Evolutionary conservation across 53 echinoderm and acorn worm genomes (phyloP).

Genomic region (Hippasteria phrygiana): DNA sequence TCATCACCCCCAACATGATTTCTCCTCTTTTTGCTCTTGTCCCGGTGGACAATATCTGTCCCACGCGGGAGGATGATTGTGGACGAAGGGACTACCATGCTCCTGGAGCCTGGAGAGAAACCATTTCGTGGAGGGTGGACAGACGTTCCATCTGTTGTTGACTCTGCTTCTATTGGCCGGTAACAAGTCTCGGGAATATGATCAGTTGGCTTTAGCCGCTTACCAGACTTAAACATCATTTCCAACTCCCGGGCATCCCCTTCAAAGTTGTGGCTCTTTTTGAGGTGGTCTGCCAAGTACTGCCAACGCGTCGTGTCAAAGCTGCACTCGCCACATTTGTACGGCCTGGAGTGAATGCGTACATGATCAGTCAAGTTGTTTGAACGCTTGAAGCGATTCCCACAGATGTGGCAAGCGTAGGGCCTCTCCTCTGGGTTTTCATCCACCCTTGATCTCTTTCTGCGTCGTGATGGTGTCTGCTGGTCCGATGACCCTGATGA

Average conservation of each 20-base stretch:
- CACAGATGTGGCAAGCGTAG: conserved; percentile 95
- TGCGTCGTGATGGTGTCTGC: conserved; percentile 15
- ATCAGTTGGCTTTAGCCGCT: conserved; percentile 95
- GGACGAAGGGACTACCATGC: conserved; percentile 45
- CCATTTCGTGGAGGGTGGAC: conserved; percentile 50
- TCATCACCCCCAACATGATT: conserved; percentile 21
- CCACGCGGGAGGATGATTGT: conserved; percentile 45
- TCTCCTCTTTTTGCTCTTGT: conserved; percentile 17
- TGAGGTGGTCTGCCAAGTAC: conserved; percentile 94
- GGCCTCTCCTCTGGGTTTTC: conserved; percentile 83
- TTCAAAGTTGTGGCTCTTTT: conserved; percentile 88
- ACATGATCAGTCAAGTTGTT: conserved; percentile 97
- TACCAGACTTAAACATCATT: conserved; percentile 93
- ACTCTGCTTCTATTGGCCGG: conserved; percentile 70
- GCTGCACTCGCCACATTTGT: conserved; percentile 94
- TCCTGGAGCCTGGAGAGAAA: conserved; percentile 40
- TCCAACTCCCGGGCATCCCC: conserved; percentile 94
- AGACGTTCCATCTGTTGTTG: neutral
- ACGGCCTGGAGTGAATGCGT: conserved; percentile 93
- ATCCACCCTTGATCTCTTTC: conserved; percentile 49
- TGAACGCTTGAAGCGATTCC: conserved; percentile 94
- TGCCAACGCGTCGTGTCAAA: conserved; percentile 99
- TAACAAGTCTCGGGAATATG: conserved; percentile 86
- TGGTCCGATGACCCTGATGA: conserved; percentile 27
- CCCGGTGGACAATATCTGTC: conserved; percentile 47